These are phyloP conservation scores for Chamaetylas fuelleborni DNA, from an alignment of 2,113 vertebrate species.

Conservation along the genomic window DNA sequence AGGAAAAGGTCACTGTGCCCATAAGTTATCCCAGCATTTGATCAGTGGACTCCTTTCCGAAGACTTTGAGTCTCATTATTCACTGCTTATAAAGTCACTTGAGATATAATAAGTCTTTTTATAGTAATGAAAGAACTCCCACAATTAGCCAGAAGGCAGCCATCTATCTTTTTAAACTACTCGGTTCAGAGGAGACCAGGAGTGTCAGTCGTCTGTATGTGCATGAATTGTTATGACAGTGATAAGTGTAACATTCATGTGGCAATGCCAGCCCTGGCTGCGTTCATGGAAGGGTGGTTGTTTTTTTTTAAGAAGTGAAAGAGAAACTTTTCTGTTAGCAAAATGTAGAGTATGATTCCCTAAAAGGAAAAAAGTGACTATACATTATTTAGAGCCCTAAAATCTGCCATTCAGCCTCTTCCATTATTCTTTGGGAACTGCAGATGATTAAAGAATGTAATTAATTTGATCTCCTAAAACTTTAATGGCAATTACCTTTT, in stretches of 20 bases:
- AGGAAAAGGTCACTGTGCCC: slow-evolving; percentile 69
- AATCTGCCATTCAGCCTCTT: not conserved
- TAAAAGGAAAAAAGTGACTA: not conserved
- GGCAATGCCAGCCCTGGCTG: not conserved
- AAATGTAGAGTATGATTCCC: not conserved
- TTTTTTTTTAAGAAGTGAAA: not conserved
- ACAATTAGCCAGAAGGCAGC: slow-evolving; percentile 80
- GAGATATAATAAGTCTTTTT: slow-evolving; percentile 74
- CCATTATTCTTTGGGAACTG: slow-evolving; percentile 7
- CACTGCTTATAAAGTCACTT: slow-evolving; percentile 75
- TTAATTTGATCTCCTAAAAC: slow-evolving; percentile 14
- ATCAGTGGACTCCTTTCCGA: slow-evolving; percentile 65
- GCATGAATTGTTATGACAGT: slow-evolving; percentile 73
- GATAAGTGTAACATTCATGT: slow-evolving; percentile 59
- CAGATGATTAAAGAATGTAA: not conserved
- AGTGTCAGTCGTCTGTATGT: slow-evolving; percentile 29
- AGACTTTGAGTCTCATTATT: slow-evolving; percentile 74
- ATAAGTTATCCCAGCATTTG: slow-evolving; percentile 73
- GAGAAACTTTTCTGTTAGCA: not conserved
- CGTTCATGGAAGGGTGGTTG: not conserved
- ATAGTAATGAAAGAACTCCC: slow-evolving; percentile 74
- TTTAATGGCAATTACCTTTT: not conserved
- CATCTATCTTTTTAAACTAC: slow-evolving; percentile 76
- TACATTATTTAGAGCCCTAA: not conserved
- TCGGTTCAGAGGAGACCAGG: slow-evolving; percentile 53